Base-by-base conservation (phyloP, 2,888 invertebrate species). In the Keiferia lycopersicella region DNA sequence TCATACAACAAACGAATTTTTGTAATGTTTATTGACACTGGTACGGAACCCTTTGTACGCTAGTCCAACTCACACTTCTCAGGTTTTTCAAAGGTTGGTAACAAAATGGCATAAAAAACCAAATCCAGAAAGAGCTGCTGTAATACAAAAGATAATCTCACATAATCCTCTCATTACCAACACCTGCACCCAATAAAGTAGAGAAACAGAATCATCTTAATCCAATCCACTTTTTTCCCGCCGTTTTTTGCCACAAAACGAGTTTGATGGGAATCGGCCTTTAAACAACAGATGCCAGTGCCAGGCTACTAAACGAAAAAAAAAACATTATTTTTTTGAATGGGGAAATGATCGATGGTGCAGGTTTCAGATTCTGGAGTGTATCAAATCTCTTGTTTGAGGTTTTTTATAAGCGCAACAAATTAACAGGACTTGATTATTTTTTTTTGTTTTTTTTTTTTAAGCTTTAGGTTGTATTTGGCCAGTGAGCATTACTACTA, bases 271-370 rank as follows among this genome's bases (percentile, higher is more conserved):
- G 87, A 88, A 86, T 79, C 73, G 76, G 70, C 73, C 74, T 70
- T 65, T 67, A 77, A 77, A 84, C 84, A 86, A 88, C 88, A 88
- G 89, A 88, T 89, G 88, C 79, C 82, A 76, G 89, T 88, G 88
- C 79, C 82, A 76, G 77, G 82, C 84, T 84, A 82, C 84, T 76
- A 83, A 77, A 76, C 73, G 53, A 62, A 62, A 62, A 62, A 53
- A 6, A 10, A 26, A 48, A 50, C 62, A 38, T 65, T 64, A 62
- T 39, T 65, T 64, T 63, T 67, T 60, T 53, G 38, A 62, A 61
- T 34, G 61, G 65, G 30, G 61, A 68, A 70, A 67, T 70, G 71
- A 73, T 76, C 70, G 71, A 73, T 76, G 75, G 75, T 73, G 76
- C 76, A 76, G 74, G 73, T 72, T 65, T 65, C 45, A 72, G 68